Conservation (phyloP, 2,888 invertebrate species). For the Tetrapedia diversipes region DNA sequence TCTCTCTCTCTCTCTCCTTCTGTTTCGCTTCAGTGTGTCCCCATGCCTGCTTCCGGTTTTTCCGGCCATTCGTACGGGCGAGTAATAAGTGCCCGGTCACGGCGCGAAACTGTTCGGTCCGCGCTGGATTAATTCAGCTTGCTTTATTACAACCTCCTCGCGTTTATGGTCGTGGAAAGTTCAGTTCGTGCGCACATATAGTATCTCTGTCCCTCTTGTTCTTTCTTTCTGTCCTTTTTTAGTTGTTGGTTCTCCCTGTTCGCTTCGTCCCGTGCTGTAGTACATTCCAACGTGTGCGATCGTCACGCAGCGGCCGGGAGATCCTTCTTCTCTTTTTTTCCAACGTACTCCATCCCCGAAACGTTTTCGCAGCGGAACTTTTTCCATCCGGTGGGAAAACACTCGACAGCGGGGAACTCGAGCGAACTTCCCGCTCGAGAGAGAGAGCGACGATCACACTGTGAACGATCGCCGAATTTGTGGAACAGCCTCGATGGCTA, state of each 20-base stretch:
- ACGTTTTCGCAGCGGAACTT: conserved; percentile 23
- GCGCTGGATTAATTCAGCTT: conserved; percentile 63
- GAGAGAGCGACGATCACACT: conserved; percentile 13
- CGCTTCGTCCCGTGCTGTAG: neutral
- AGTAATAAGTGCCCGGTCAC: conserved; percentile 49
- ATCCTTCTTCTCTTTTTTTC: neutral
- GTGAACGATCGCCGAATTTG: conserved; percentile 17
- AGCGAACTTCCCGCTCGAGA: neutral
- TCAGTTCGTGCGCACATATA: conserved; percentile 3
- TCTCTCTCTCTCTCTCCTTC: neutral
- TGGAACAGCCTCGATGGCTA: conserved; percentile 7
- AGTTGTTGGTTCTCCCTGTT: neutral
- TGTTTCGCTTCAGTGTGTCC: neutral
- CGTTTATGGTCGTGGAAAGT: conserved; percentile 51
- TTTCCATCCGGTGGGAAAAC: conserved; percentile 32
- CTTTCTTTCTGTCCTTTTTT: neutral
- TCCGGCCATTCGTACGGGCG: neutral
- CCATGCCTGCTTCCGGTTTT: neutral
- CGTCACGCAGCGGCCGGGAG: conserved; percentile 24
- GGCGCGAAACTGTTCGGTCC: conserved; percentile 46
- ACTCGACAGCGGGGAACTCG: conserved; percentile 31
- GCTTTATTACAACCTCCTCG: conserved; percentile 60
- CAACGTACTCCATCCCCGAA: neutral
- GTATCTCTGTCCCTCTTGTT: neutral
- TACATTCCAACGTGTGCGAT: conserved; percentile 14